These are phyloP conservation scores for Scelioninae gen. 1 DNA, from an alignment of 2,888 invertebrate genomes.

Conservation along the genomic window DNA sequence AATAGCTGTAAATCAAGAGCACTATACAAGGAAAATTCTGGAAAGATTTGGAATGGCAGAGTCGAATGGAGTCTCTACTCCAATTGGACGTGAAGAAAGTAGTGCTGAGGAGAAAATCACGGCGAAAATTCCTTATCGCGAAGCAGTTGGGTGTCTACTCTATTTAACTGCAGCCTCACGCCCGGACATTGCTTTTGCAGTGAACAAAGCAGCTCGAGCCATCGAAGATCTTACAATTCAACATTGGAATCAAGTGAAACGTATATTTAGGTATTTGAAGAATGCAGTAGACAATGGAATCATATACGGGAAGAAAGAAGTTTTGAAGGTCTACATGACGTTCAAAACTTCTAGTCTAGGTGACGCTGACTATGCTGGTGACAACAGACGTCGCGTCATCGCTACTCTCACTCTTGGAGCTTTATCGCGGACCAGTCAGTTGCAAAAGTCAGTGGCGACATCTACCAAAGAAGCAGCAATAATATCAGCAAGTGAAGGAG, in stretches of 20 bases:
- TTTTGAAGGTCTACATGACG: constrained; percentile 9
- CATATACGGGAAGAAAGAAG: background rate
- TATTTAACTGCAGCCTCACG: constrained; percentile 56
- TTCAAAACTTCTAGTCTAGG: no score
- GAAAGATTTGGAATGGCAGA: constrained; percentile 57
- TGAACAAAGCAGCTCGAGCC: constrained; percentile 47
- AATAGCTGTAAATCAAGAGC: constrained; percentile 47
- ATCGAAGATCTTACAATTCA: constrained; percentile 25
- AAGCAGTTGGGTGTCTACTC: constrained; percentile 65
- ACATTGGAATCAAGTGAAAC: constrained; percentile 73
- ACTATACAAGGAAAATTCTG: constrained; percentile 44
- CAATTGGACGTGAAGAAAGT: constrained; percentile 28
- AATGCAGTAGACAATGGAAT: constrained; percentile 68
- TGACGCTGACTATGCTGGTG: constrained; percentile 64
- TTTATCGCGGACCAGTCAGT: constrained; percentile 71
- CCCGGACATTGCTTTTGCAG: constrained; percentile 69
- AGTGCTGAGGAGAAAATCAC: background rate
- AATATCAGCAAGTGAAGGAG: constrained; percentile 75
- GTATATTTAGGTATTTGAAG: constrained; percentile 76
- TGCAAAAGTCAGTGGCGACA: constrained; percentile 69
- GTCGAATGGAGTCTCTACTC: constrained; percentile 48
- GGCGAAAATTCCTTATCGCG: constrained; percentile 43
- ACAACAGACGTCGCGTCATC: constrained; percentile 73
- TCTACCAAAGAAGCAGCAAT: constrained; percentile 76
- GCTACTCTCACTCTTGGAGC: constrained; percentile 71